A percentile compares a stretch with the other conserved stretches of the same genome.
These are phyloP conservation scores for Acanthococcus lagerstroemiae DNA, from an alignment of 2,888 invertebrate species.

Conservation along the genomic window DNA sequence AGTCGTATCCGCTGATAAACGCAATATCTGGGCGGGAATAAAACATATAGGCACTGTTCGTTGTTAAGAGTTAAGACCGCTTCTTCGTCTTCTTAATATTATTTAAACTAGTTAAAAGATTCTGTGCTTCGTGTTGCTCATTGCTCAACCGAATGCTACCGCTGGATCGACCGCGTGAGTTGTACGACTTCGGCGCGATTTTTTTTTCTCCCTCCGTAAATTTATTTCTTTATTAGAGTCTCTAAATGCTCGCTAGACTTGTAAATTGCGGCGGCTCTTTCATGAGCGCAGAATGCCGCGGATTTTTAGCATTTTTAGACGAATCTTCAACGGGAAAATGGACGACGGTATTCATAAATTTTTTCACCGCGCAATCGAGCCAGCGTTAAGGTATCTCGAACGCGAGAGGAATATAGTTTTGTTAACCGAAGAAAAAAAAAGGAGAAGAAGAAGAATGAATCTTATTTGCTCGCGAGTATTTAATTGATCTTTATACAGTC, in stretches of 20 bases:
- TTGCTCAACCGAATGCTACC: background rate
- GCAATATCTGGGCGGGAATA: conserved; percentile 30
- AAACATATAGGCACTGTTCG: background rate
- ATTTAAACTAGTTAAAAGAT: conserved; percentile 4
- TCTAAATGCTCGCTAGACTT: background rate
- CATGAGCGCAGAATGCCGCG: background rate
- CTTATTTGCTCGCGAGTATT: no score
- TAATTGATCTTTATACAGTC: no score
- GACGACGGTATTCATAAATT: background rate
- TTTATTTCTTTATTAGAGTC: background rate
- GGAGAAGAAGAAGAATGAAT: no score
- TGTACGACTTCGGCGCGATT: background rate
- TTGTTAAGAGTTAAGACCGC: background rate
- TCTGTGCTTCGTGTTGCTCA: background rate
- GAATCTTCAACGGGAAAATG: background rate
- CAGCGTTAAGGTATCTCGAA: no score
- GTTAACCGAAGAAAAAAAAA: no score
- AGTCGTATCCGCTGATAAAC: conserved; percentile 6
- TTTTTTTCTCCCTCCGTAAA: background rate
- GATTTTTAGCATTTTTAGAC: background rate
- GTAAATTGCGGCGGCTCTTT: background rate
- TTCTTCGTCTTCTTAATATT: background rate
- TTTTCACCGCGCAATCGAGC: no score
- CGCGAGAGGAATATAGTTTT: no score
- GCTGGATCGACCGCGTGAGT: background rate